These are phyloP conservation scores for Ernsta delagoae DNA, from an alignment of 2,888 invertebrate species.

Conservation along the genomic window DNA sequence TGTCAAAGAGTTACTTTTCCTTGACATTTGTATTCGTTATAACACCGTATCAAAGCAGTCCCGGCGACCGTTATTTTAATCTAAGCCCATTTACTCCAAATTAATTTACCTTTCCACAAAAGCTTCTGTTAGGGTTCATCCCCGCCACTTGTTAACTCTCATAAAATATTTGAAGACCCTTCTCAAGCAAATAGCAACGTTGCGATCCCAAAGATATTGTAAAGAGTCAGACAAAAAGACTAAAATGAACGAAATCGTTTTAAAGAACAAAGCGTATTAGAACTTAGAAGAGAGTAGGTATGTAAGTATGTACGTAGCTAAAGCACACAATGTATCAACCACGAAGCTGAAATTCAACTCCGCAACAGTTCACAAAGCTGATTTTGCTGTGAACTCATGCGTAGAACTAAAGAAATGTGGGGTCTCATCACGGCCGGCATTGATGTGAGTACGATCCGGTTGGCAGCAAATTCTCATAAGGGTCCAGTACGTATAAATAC, in stretches of 20 bases:
- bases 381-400: slow-evolving; percentile 4
- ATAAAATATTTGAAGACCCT: slow-evolving; percentile 7
- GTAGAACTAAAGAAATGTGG: slow-evolving; percentile 4
- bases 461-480: not conserved
- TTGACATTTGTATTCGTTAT: no score
- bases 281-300: no score
- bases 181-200: not conserved
- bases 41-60: no score
- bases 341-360: not conserved
- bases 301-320: no score
- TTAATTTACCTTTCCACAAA: slow-evolving; percentile 8
- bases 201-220: not conserved
- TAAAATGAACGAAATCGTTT: slow-evolving; percentile 6
- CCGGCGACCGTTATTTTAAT: not conserved
- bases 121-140: not conserved
- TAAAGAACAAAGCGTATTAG: not conserved
- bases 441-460: slow-evolving; percentile 2
- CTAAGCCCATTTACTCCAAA: not conserved
- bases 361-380: slow-evolving; percentile 2
- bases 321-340: not conserved
- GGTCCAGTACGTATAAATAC: not conserved
- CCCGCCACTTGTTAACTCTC: slow-evolving; percentile 7
- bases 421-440: not conserved
- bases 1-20: not conserved
- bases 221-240: not conserved